Evolutionary conservation across 92 coral and sea anemone genomes (phyloP), one percentile per base, ranked within the genome.

Genomic region (Zoanthus solanderi): DNA sequence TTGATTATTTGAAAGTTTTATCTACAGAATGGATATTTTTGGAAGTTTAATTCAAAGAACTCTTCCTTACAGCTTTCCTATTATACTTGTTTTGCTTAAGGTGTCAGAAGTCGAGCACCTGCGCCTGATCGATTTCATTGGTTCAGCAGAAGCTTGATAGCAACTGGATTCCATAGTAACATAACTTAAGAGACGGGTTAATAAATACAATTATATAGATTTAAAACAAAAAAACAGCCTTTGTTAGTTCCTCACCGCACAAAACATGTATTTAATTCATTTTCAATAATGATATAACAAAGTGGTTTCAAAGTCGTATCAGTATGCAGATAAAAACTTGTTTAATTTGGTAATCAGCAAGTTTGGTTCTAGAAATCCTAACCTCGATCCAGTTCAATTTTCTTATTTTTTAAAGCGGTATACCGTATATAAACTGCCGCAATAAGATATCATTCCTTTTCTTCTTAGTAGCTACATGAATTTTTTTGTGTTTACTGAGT

Each of bases 101-200:
- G 14, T 46, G 28, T 28, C 8, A 53, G 54, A 31, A 0, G 67
- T 77, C 54, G 28, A 53, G 6, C 82, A 77, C 47, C 82, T 77
- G 82, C 67, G 14, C 7, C 67, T 31, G 6, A 31, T 6, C 12
- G 30, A 15, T 15, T 8, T 31, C 67, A 54, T 77, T 77, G 67
- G 82, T n/a, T 54, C 47, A 29, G 8, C 46, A 63, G 4, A 76
- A 53, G 53, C 67, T 28, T 29, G 0, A 12, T 77, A 54, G 82
- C 68, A 77, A 54, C 82, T 67, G 47, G 30, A 29, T 48, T 31
- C 68, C 48, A 13, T 77, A 44, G 45, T 13, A 77, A 77, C 48
- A 23, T 77, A 54, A 11, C 12, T 77, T 52, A 15, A 13, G 56
- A 11, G 56, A 11, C 56, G 56, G 12, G 10, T 50, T 7, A 50